Percentiles rank a stretch among this genome's conserved stretches.
These are phyloP conservation scores for Anticlea derivata DNA, from an alignment of 2,888 invertebrate genomes.

Conservation along the genomic window DNA sequence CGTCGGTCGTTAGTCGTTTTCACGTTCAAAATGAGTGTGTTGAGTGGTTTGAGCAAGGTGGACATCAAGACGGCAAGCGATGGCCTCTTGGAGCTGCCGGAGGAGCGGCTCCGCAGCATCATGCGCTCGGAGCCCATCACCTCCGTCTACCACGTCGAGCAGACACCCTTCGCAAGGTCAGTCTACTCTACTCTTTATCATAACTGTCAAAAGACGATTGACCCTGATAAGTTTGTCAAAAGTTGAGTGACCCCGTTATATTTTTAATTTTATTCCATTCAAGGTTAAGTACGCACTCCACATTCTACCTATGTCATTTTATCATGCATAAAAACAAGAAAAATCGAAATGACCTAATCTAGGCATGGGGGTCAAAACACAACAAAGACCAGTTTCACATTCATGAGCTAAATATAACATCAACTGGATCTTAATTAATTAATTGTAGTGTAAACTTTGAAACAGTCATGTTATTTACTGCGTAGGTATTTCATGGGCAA, in stretches of 20 bases:
- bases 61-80: conserved; percentile 86
- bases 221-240: conserved; percentile 36
- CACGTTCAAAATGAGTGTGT: conserved; percentile 82
- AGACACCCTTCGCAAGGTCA: conserved; percentile 93
- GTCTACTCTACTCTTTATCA: conserved; percentile 38
- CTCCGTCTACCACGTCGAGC: conserved; percentile 91
- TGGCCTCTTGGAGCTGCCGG: conserved; percentile 89
- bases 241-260: conserved; percentile 33
- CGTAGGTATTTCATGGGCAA: conserved; percentile 14
- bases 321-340: background rate
- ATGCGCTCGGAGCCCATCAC: conserved; percentile 89
- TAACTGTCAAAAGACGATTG: conserved; percentile 37
- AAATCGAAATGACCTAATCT: background rate
- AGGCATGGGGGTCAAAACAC: conserved; percentile 8
- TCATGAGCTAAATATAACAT: conserved; percentile 5
- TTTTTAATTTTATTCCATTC: conserved; percentile 22
- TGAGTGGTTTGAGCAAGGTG: conserved; percentile 81
- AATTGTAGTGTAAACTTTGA: conserved; percentile 18
- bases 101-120: conserved; percentile 86
- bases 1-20: conserved; percentile 72
- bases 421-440: conserved; percentile 9
- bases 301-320: conserved; percentile 15
- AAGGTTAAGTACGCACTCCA: conserved; percentile 8
- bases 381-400: conserved; percentile 1
- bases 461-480: conserved; percentile 12